phyloP scores from a whole-genome alignment of 2,888 invertebrate genomes.

The Hoplodrina ambigua region DNA sequence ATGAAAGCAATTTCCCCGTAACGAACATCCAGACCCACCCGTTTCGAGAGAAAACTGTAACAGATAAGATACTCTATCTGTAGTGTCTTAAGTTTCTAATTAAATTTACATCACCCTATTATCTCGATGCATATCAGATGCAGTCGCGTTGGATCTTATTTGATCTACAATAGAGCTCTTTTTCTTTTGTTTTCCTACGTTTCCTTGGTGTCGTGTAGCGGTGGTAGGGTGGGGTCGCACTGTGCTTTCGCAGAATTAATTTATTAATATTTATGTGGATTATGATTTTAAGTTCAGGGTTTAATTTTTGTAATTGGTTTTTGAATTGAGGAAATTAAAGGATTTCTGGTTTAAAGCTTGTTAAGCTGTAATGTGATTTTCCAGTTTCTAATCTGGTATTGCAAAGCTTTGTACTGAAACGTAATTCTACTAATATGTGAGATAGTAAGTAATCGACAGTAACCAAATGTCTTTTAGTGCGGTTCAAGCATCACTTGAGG shows the following conservation, averaged over 20 bases:
- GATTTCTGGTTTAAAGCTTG: neutral
- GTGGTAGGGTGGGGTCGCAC: conserved; percentile 35
- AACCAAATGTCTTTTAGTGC: too few species aligned
- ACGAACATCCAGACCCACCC: conserved; percentile 36
- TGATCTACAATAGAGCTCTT: conserved; percentile 42
- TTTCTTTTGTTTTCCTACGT: conserved; percentile 41
- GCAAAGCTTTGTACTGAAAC: too few species aligned
- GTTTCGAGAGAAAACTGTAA: conserved; percentile 54
- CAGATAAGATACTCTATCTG: conserved; percentile 55
- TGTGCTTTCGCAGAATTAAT: conserved; percentile 32
- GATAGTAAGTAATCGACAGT: too few species aligned
- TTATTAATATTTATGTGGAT: conserved; percentile 41
- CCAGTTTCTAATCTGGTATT: too few species aligned
- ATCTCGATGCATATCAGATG: conserved; percentile 62
- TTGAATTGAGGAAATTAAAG: neutral
- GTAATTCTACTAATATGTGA: too few species aligned
- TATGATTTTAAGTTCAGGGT: conserved; percentile 19
- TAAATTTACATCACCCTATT: conserved; percentile 71
- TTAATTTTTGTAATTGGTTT: conserved; percentile 12
- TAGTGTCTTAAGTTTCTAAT: conserved; percentile 68
- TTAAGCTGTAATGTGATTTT: neutral
- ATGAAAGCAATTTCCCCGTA: conserved; percentile 54
- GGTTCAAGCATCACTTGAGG: too few species aligned
- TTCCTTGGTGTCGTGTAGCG: conserved; percentile 16
- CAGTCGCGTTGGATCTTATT: conserved; percentile 49